Conservation (phyloP, 2,113 vertebrate species). For the Periophthalmus modestus region DNA sequence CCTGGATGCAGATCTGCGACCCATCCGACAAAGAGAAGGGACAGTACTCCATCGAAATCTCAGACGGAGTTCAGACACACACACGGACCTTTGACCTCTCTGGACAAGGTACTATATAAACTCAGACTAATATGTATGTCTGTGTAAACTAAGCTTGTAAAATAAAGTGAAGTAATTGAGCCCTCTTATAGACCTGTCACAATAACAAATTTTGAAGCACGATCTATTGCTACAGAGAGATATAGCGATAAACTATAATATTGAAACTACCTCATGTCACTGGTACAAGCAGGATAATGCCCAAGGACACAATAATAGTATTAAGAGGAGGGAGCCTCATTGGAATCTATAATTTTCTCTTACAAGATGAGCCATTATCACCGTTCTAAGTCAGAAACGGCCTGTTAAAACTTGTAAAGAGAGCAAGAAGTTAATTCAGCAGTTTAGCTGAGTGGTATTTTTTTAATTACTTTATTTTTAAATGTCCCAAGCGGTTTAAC, state of each 20-base stretch:
- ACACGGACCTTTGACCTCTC: conserved; percentile 89
- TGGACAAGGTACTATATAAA: conserved; percentile 83
- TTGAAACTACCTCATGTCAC: too few species aligned
- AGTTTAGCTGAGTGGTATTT: background rate
- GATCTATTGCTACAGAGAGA: too few species aligned
- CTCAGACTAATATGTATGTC: too few species aligned
- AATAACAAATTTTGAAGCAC: too few species aligned
- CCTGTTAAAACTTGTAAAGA: background rate
- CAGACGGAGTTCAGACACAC: conserved; percentile 81
- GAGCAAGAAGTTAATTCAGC: background rate
- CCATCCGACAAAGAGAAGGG: conserved; percentile 95
- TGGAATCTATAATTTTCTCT: background rate
- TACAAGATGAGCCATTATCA: background rate
- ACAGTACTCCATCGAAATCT: conserved; percentile 91
- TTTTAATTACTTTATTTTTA: background rate
- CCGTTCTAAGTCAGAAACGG: too few species aligned
- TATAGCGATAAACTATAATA: too few species aligned
- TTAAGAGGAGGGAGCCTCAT: background rate
- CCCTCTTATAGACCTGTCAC: too few species aligned
- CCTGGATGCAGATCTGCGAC: conserved; percentile 95
- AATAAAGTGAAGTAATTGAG: too few species aligned
- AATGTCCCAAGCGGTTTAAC: background rate
- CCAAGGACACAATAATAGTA: background rate
- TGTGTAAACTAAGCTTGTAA: too few species aligned
- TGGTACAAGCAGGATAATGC: too few species aligned